A percentile compares a stretch with the other conserved stretches of the same genome.
phyloP scores from a whole-genome alignment of 2,888 invertebrate species.

The Phengaris arion region DNA sequence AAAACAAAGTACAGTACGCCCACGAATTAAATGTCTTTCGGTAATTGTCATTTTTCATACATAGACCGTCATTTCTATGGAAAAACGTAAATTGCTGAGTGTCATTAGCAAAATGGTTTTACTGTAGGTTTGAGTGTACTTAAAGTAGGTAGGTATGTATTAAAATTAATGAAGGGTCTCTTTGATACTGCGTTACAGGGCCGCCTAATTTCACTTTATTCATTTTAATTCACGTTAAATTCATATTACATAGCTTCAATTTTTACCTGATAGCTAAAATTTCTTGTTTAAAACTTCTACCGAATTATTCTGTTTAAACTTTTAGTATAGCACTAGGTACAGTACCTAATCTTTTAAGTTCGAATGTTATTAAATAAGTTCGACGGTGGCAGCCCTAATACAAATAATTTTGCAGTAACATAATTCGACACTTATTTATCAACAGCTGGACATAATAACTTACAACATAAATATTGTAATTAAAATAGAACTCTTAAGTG shows the following conservation, averaged over 20 bases:
- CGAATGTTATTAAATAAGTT: too few species aligned
- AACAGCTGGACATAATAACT: neutral
- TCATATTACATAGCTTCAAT: neutral
- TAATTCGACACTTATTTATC: constrained; percentile 14
- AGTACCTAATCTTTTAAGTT: too few species aligned
- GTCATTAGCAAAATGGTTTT: too few species aligned
- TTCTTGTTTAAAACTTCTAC: neutral
- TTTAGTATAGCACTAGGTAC: too few species aligned
- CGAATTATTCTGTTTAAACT: too few species aligned
- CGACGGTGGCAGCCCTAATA: neutral
- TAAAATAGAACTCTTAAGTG: neutral
- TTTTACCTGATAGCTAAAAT: neutral
- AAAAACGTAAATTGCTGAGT: too few species aligned
- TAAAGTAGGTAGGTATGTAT: neutral
- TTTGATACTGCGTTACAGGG: neutral
- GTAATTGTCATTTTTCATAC: too few species aligned
- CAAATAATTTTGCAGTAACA: neutral
- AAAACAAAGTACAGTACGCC: neutral
- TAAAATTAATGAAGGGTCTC: neutral
- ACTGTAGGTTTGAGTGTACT: neutral
- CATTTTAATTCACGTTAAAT: neutral
- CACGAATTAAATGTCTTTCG: too few species aligned
- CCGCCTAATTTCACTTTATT: neutral
- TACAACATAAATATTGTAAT: constrained; percentile 15
- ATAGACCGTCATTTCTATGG: too few species aligned